A percentile compares a stretch with the other conserved stretches of the same genome.
Evolutionary conservation across 2,888 invertebrate species (phyloP).

Genomic region (Drosophila multiciliata): DNA sequence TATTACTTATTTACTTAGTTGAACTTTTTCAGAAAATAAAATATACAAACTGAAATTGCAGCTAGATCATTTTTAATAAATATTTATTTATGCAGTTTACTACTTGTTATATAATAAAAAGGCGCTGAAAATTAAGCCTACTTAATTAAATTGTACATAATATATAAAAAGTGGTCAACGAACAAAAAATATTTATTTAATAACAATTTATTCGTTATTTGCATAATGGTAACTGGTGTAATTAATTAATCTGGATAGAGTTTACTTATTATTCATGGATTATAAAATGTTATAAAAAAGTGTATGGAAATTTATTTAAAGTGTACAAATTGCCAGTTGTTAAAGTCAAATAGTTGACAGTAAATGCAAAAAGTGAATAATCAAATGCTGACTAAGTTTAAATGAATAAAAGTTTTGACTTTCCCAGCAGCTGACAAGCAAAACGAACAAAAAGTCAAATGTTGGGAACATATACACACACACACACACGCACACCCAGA

Average conservation of each 20-base stretch:
- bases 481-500: neutral
- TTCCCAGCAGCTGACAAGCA: slow-evolving; percentile 8
- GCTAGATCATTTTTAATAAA: neutral
- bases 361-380: slow-evolving; percentile 31
- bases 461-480: slow-evolving; percentile 17
- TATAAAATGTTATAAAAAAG: slow-evolving; percentile 4
- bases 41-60: neutral
- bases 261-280: neutral
- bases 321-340: slow-evolving; percentile 4
- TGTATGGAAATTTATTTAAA: slow-evolving; percentile 3
- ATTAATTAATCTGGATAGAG: neutral
- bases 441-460: slow-evolving; percentile 42
- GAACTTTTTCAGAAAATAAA: neutral
- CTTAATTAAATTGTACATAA: neutral
- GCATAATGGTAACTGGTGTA: neutral
- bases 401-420: slow-evolving; percentile 38
- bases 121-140: neutral
- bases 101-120: neutral
- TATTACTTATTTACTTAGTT: neutral
- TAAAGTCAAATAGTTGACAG: slow-evolving; percentile 23
- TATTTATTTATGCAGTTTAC: too few relatives aligned
- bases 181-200: neutral
- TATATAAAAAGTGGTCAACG: neutral
- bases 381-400: slow-evolving; percentile 24
- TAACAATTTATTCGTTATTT: neutral